Base-by-base conservation (phyloP, 1,140 invertebrate species). In the Cydia strobilella region DNA sequence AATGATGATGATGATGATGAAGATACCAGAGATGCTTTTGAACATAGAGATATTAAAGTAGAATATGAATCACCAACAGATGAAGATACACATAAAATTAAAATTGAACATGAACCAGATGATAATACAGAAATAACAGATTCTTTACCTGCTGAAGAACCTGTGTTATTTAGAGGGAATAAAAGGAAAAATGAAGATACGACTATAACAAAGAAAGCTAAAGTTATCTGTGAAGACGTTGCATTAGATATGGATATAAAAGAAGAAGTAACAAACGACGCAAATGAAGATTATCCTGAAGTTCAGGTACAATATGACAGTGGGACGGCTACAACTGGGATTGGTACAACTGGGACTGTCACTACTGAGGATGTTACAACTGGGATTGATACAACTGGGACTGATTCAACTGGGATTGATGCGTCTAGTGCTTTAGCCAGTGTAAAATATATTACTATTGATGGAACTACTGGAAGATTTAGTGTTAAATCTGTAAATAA, bases 361-460 rank as follows among this genome's bases (percentile, higher is more conserved):
- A 51, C 1, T n/a, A 51, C 15, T 51, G 48, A 51, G 6, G 9
- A 10, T 51, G 48, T 12, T 45, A 45, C 42, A 3, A 45, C 12
- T 45, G 13, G 13, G 39, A 42, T 42, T 51, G 45, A 10, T 51
- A 51, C 4, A 15, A 51, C 13, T 51, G 45, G 12, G 1, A n/a
- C 45, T n/a, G 45, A 13, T 42, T 12, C 39, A 12, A 42, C 1
- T 15, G 45, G 12, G 12, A 51, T 51, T 51, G 6, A n/a, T 51
- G n/a, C 48, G 13, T 51, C n/a, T 51, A 51, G n/a, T 51, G n/a
- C 48, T 13, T n/a, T 51, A n/a, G 15, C 9, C 2, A 51, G 48
- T 51, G 13, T 51, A 18, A 51, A 51, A n/a, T 51, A 51, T 51
- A n/a, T n/a, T n/a, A 51, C 48, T 51, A 51, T 51, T 51, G 48